Conservation (phyloP, 2,113 vertebrate genomes). For the Peucedramus taeniatus region DNA sequence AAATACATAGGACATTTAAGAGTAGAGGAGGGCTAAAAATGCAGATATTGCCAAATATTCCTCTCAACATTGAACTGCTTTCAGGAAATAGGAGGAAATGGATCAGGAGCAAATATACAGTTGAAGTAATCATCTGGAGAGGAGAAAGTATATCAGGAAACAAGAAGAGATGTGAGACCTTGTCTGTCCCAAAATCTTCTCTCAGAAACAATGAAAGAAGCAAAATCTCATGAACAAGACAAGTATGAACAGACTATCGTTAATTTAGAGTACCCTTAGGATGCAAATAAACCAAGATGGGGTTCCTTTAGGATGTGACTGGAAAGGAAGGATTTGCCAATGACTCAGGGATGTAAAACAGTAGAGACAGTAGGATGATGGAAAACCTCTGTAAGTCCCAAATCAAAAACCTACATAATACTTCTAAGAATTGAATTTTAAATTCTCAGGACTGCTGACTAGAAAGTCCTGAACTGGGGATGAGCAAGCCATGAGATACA, state of each 20-base stretch:
- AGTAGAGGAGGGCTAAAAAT: neutral
- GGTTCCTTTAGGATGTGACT: neutral
- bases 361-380: neutral
- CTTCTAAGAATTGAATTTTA: neutral
- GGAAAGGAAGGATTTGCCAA: neutral
- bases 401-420: neutral
- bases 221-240: neutral
- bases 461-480: neutral
- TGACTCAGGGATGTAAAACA: neutral
- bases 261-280: neutral
- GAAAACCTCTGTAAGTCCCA: neutral
- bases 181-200: neutral
- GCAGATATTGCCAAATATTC: neutral
- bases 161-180: neutral
- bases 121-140: neutral
- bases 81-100: neutral
- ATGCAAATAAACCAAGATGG: neutral
- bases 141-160: neutral
- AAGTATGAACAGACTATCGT: neutral
- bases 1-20: neutral
- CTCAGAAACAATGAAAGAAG: neutral
- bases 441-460: neutral
- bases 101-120: neutral
- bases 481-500: neutral
- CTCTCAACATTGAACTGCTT: neutral